Percentiles rank a stretch among this genome's conserved stretches.
Evolutionary conservation across 2,113 vertebrate genomes (phyloP).

Genomic region (Crotalus horridus): DNA sequence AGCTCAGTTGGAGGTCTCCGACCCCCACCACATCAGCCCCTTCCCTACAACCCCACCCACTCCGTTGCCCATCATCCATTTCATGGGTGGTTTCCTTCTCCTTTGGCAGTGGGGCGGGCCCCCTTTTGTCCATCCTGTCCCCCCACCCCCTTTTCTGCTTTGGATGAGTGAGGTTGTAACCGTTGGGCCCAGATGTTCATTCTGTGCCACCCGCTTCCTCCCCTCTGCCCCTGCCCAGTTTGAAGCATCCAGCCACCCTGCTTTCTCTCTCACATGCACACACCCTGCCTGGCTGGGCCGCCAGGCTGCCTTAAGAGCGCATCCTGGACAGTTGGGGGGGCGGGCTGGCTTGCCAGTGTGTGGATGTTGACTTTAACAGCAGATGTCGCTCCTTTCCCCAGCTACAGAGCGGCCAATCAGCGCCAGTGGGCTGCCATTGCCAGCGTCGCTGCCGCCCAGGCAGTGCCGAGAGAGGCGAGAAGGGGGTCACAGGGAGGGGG

Average conservation of each 20-base stretch:
- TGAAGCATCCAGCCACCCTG: background rate
- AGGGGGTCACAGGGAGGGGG: background rate
- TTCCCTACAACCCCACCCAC: background rate
- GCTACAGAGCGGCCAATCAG: slow-evolving; percentile 71
- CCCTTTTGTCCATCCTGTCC: background rate
- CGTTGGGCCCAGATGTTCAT: background rate
- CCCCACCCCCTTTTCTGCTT: background rate
- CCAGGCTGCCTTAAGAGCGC: background rate
- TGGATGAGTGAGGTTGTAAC: background rate
- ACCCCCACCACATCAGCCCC: background rate
- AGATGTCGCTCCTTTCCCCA: slow-evolving; percentile 67
- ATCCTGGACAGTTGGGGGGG: background rate
- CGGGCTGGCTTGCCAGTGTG: background rate
- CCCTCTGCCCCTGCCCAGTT: background rate
- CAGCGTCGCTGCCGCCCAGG: background rate
- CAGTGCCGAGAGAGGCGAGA: background rate
- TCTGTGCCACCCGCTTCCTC: background rate
- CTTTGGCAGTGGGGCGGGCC: background rate
- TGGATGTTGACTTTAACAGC: background rate
- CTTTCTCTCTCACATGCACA: background rate
- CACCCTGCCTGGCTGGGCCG: fast-evolving
- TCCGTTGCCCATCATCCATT: background rate
- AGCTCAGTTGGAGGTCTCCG: background rate
- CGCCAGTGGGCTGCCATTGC: slow-evolving; percentile 18
- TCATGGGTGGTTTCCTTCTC: background rate